Conservation (phyloP, 2,113 vertebrate genomes). For the Burhinus bistriatus region DNA sequence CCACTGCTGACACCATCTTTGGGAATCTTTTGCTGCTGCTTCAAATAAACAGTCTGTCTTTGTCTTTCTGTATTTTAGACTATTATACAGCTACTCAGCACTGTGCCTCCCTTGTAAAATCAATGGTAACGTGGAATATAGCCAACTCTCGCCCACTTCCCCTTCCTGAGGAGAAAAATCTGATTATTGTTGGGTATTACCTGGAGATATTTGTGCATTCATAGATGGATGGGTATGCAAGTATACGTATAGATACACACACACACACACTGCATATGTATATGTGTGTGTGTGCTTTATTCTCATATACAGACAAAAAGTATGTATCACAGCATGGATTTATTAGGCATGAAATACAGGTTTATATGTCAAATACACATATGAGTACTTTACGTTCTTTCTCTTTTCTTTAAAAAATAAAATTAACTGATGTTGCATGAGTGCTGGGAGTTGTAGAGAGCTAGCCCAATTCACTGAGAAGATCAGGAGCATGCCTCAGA, state of each 20-base stretch:
- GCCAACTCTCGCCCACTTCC: not conserved
- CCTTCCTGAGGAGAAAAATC: not conserved
- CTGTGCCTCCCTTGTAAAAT: not conserved
- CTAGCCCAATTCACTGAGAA: not conserved
- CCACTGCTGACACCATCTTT: accelerated
- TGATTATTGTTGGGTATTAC: not conserved
- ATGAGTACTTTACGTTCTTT: not conserved
- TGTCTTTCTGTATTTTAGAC: not conserved
- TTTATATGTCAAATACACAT: not conserved
- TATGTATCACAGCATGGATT: not conserved
- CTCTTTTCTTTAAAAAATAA: not conserved
- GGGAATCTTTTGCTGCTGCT: not conserved
- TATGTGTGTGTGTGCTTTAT: not conserved
- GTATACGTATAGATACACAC: not conserved
- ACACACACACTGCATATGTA: not conserved
- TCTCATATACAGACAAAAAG: not conserved
- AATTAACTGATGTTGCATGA: not conserved
- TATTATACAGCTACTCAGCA: not conserved
- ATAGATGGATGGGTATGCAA: not conserved
- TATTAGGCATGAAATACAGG: not conserved
- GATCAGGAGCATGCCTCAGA: not conserved
- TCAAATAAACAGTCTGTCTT: not conserved
- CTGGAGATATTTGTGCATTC: not conserved
- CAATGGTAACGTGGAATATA: not conserved
- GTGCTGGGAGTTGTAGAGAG: not conserved